Conservation (phyloP, 2,888 invertebrate genomes). For the Dilophus febrilis region DNA sequence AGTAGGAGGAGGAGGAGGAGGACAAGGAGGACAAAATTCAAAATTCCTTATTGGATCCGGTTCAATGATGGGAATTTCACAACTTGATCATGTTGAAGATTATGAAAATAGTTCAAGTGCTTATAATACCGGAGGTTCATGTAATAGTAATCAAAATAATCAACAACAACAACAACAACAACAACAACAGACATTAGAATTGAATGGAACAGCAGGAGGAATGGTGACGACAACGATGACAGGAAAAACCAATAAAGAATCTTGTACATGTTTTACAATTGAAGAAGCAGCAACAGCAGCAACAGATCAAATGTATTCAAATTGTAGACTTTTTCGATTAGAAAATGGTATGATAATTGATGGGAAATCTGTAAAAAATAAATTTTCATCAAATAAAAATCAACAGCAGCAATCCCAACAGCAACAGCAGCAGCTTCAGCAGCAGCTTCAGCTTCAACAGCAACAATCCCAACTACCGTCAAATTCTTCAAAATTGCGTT, state of each 20-base stretch:
- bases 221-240: constrained; percentile 7
- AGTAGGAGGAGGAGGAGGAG: no score
- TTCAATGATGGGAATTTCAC: constrained; percentile 5
- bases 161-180: no score
- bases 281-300: not conserved
- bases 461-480: constrained; percentile 15
- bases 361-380: not conserved
- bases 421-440: not conserved
- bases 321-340: no score
- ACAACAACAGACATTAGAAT: constrained; percentile 35
- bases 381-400: not conserved
- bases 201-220: constrained; percentile 20
- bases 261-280: no score
- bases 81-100: constrained; percentile 31
- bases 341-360: no score
- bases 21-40: no score
- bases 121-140: constrained; percentile 61
- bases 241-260: constrained; percentile 5
- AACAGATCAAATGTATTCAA: no score
- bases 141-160: constrained; percentile 45
- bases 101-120: constrained; percentile 50
- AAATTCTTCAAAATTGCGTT: no score
- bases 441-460: not conserved
- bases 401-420: not conserved
- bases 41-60: no score